A percentile compares a stretch with the other conserved stretches of the same genome.
Conservation (phyloP, 2,113 vertebrate species). For the Notothenia coriiceps region DNA sequence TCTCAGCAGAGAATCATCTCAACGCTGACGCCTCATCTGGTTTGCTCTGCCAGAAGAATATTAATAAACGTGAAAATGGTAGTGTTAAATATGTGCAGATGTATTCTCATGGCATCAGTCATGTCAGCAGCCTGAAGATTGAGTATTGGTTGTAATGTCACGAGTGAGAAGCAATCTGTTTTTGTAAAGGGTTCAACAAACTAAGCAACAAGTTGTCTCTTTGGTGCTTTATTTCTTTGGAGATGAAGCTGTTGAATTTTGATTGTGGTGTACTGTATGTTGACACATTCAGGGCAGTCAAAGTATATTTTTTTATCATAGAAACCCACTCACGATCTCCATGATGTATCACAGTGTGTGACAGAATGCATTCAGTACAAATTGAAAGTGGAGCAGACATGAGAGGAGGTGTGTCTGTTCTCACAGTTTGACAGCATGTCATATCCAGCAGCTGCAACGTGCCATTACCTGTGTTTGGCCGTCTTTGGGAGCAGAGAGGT, state of each 20-base stretch:
- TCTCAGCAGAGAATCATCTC: conserved; percentile 40
- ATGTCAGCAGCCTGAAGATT: conserved; percentile 31
- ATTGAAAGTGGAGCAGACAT: conserved; percentile 54
- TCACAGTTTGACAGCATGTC: conserved; percentile 58
- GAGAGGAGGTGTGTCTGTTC: conserved; percentile 39
- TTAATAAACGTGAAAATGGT: conserved; percentile 22
- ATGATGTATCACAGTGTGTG: conserved; percentile 37
- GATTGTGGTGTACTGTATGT: conserved; percentile 24
- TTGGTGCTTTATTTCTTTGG: conserved; percentile 8
- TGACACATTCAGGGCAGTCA: conserved; percentile 38
- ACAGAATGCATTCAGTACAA: conserved; percentile 51
- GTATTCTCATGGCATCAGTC: conserved; percentile 38
- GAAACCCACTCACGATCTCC: conserved; percentile 44
- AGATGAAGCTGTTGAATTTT: conserved; percentile 33
- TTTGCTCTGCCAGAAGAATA: conserved; percentile 30
- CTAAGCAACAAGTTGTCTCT: background rate
- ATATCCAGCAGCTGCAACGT: conserved; percentile 54
- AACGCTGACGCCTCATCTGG: conserved; percentile 43
- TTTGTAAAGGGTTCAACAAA: conserved; percentile 36
- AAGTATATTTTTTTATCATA: conserved; percentile 31
- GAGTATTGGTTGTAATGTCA: conserved; percentile 36
- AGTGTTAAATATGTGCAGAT: conserved; percentile 13
- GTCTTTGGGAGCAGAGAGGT: conserved; percentile 47
- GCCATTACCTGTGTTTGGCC: conserved; percentile 47
- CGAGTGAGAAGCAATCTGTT: conserved; percentile 22